Evolutionary conservation across 2,797 vertebrate genomes (phyloP).

Genomic region (Carcharodon carcharias): DNA sequence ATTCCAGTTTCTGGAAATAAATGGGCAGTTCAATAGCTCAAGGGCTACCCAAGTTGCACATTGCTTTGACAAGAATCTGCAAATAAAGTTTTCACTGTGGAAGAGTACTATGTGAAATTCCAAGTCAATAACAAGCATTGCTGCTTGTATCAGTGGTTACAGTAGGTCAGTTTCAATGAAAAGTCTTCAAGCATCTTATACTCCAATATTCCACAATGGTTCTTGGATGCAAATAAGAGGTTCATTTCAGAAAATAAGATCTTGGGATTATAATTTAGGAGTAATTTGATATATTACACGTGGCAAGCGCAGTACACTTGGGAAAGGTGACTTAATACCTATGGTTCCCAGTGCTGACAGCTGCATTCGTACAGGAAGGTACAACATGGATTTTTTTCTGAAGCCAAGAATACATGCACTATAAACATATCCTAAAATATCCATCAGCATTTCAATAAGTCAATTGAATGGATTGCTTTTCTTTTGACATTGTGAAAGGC

Average conservation of each 20-base stretch:
- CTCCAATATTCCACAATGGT: neutral
- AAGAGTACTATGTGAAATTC: neutral
- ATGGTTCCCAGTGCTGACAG: neutral
- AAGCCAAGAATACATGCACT: neutral
- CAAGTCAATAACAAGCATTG: neutral
- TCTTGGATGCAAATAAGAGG: neutral
- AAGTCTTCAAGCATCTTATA: neutral
- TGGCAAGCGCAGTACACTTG: neutral
- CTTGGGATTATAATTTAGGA: neutral
- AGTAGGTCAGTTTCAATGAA: neutral
- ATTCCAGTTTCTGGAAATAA: neutral
- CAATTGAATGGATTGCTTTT: neutral
- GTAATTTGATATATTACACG: neutral
- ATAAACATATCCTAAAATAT: neutral
- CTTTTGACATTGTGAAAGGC: neutral
- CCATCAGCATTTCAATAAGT: neutral
- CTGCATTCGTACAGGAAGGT: neutral
- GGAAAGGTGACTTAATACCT: neutral
- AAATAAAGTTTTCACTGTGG: neutral
- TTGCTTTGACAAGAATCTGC: neutral
- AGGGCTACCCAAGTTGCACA: neutral
- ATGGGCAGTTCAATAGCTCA: neutral
- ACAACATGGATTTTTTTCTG: neutral
- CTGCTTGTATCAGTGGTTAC: neutral
- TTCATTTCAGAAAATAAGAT: neutral